Conservation (phyloP, 2,888 invertebrate species). For the Lasius fuliginosus region DNA sequence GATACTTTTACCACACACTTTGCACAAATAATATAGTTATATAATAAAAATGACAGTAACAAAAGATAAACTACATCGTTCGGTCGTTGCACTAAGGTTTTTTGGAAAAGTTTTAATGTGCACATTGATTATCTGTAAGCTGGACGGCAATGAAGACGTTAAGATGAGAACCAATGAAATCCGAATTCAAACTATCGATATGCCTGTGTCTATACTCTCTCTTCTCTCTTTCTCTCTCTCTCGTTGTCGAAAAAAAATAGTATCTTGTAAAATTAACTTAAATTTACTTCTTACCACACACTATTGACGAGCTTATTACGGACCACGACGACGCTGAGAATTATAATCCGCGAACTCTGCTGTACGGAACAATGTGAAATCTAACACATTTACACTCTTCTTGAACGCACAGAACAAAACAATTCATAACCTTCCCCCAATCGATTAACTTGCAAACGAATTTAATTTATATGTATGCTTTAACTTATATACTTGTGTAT, state of each 20-base stretch:
- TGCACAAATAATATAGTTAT: background rate
- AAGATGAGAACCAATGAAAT: slow-evolving; percentile 45
- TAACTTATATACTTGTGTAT: background rate
- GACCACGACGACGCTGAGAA: background rate
- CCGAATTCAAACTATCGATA: slow-evolving; percentile 51
- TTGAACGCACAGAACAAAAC: background rate
- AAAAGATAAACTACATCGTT: background rate
- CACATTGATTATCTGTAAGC: background rate
- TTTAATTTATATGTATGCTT: background rate
- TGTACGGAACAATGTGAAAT: slow-evolving; percentile 3
- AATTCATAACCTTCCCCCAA: background rate
- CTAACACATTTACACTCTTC: background rate
- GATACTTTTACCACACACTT: slow-evolving; percentile 4
- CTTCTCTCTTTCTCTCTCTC: background rate
- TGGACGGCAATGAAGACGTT: slow-evolving; percentile 47
- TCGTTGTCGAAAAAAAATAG: background rate
- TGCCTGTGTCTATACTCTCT: slow-evolving; percentile 34
- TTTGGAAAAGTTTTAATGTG: background rate
- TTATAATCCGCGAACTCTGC: background rate
- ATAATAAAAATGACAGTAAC: background rate
- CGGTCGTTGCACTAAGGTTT: background rate
- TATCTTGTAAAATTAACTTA: slow-evolving; percentile 34
- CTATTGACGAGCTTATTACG: slow-evolving; percentile 22
- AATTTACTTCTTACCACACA: slow-evolving; percentile 15
- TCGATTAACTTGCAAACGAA: background rate